Evolutionary conservation across 2,888 invertebrate species (phyloP), one percentile per base, ranked within the genome.

Genomic region (Latheticus oryzae): DNA sequence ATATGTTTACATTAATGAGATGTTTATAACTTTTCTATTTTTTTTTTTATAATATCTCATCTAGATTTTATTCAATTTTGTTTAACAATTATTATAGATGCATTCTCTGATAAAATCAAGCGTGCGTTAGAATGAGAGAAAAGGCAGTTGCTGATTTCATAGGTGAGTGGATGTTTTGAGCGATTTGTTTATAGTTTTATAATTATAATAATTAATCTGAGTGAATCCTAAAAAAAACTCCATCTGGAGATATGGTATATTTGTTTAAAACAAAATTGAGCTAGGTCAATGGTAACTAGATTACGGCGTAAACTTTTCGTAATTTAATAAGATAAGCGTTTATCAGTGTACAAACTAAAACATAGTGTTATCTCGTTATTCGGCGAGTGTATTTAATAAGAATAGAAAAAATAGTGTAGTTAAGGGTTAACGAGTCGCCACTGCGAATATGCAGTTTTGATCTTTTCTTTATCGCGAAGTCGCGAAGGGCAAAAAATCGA

Each of bases 401-500:
- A n/a, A 11, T 11, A n/a, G 13, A 26, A 28, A 17, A 19, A 38
- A 21, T 9, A 9, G n/a, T n/a, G n/a, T n/a, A n/a, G n/a, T 38
- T n/a, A 1, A 4, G 43, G n/a, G 48, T 28, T 17, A 23, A 38
- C 48, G 55, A 55, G 55, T 17, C 48, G 55, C 55, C 33, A 16
- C 42, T 8, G 53, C 83, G 83, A 84, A 84, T 84, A 84, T 84
- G 84, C 84, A 84, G 84, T 84, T 84, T 83, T 84, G 82, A 83
- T 84, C 83, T 83, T 83, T 84, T 43, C 37, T 48, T 42, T 8
- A 35, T 15, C 23, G 35, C 12, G 37, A 12, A 30, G 21, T 38
- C 23, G 38, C 32, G 33, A 17, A 7, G 13, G 2, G 23, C 8
- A 40, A 48, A 52, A 58, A 52, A 52, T 52, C 45, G 52, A 37